Conservation (phyloP, 1,140 invertebrate genomes). For the Meloidogyne hapla region DNA sequence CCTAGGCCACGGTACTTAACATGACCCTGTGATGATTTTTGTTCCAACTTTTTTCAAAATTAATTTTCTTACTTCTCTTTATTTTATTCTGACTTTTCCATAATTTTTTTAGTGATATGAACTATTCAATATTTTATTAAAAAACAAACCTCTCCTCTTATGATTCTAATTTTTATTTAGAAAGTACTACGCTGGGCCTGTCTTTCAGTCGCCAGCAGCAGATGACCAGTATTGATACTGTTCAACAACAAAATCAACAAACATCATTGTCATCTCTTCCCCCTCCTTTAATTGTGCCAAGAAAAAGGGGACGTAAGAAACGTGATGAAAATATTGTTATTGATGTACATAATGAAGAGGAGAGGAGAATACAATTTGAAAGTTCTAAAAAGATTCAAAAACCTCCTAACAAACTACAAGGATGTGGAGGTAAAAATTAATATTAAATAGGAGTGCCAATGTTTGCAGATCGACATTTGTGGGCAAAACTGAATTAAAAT, state of each 20-base stretch:
- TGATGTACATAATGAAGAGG: not conserved
- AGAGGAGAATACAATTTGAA: not conserved
- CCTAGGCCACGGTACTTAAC: no score
- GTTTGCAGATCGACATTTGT: no score
- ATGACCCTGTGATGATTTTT: no score
- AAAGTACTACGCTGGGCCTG: constrained; percentile 5
- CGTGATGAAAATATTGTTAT: constrained; percentile 5
- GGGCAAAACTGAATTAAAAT: not conserved
- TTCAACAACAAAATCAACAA: not conserved
- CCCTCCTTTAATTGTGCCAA: constrained; percentile 5
- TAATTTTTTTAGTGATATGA: no score
- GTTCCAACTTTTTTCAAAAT: no score
- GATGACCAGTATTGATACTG: not conserved
- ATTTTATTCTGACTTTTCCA: no score
- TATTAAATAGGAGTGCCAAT: constrained; percentile 1
- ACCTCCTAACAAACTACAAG: not conserved
- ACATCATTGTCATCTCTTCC: not conserved
- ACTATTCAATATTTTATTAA: no score
- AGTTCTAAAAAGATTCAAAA: not conserved
- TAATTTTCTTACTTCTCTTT: no score
- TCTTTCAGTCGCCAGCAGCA: not conserved
- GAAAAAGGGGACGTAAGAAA: constrained; percentile 22
- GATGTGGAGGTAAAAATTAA: constrained; percentile 5
- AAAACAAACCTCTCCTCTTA: no score
- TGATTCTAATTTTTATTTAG: not conserved